A percentile compares a stretch with the other conserved stretches of the same genome.
Conservation (phyloP, 2,888 invertebrate species). For the Trachelus iudaicus region DNA sequence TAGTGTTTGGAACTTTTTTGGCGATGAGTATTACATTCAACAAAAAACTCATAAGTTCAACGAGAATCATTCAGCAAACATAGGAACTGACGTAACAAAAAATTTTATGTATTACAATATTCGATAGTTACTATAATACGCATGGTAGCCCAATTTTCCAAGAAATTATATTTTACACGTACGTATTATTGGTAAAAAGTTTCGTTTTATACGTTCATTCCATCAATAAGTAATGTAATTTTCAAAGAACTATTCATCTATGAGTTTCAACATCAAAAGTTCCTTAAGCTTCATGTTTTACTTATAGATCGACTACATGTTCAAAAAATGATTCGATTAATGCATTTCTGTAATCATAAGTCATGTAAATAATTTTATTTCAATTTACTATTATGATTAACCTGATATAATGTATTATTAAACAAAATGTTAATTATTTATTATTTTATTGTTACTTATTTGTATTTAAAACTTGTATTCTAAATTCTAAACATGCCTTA, state of each 20-base stretch:
- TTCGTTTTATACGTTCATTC: background rate
- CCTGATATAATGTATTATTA: background rate
- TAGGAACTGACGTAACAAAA: constrained; percentile 6
- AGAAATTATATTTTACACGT: background rate
- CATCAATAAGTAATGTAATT: background rate
- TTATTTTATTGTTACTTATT: background rate
- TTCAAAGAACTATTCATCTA: background rate
- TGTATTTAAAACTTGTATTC: background rate
- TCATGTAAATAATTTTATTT: background rate
- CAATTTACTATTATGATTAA: background rate
- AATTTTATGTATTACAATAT: constrained; percentile 31
- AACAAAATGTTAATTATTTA: background rate
- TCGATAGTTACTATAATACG: constrained; percentile 17
- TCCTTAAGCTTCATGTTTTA: background rate
- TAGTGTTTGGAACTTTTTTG: constrained; percentile 50
- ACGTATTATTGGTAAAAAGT: background rate
- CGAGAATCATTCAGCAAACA: background rate
- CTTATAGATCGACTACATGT: background rate
- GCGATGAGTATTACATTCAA: constrained; percentile 25
- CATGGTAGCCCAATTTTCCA: background rate
- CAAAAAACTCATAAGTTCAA: background rate
- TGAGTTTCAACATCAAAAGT: background rate
- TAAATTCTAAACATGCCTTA: background rate
- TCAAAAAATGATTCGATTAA: background rate
- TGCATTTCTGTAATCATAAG: background rate